Base-by-base conservation (phyloP, 2,113 vertebrate species). In the Galbula dea region DNA sequence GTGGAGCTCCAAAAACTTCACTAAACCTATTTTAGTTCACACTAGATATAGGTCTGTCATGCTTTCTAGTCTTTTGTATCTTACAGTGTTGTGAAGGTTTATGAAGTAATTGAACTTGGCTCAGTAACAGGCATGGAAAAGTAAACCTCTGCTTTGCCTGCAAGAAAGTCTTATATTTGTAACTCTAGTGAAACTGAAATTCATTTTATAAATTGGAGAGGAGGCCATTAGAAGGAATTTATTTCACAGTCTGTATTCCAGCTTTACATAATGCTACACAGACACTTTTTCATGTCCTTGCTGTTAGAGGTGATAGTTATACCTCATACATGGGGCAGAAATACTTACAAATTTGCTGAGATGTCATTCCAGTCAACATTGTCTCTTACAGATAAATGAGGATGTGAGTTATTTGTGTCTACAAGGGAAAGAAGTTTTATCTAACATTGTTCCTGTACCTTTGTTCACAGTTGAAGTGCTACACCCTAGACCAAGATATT, bases 401-500 rank as follows among this genome's bases (percentile, higher is more conserved):
- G 16, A 93, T 5, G 6, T 62, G 77, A 36, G 49, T 78, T 92
- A 88, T 83, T 92, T 65, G 80, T 88, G 61, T 71, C 78, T 90
- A 74, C n/a, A 22, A 13, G 39, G 17, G 75, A 30, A 86, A 78
- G 51, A 69, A 86, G 52, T 74, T 93, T 39, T 30, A 67, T 68
- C 68, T 37, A 52, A 48, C 72, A 57, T 39, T 41, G 48, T 10
- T 90, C 14, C n/a, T 3, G 1, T 43, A 65, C 30, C 55, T 93
- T 61, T 88, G 36, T 94, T 86, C 66, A 73, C 46, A 89, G 95
- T 83, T 77, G 27, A 89, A 95, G 63, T 52, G 59, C 51, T 90
- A 58, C 86, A 91, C 7, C 72, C 21, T 69, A 92, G 86, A 91
- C 37, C 74, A 82, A 95, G 79, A 79, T 82, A 93, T 84, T 69